phyloP scores from a whole-genome alignment of 2,113 vertebrate genomes.

The Tinamus guttatus region DNA sequence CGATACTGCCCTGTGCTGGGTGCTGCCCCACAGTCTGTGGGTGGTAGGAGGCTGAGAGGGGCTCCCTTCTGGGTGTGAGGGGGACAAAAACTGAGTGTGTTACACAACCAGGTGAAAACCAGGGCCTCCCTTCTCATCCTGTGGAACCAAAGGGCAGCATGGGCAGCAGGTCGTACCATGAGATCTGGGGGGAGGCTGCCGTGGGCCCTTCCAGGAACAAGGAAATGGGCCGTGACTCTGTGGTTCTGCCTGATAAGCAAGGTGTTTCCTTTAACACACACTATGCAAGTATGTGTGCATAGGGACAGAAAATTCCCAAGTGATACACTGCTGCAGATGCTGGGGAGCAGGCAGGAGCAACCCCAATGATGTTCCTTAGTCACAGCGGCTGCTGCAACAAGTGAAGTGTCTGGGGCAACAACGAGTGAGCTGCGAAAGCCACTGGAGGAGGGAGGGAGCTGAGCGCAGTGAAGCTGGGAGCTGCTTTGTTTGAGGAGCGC shows the following conservation, averaged over 20 bases:
- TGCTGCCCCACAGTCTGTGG: neutral
- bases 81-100: neutral
- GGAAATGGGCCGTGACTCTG: fast-evolving
- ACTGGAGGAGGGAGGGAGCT: neutral
- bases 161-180: neutral
- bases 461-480: neutral
- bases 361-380: neutral
- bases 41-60: neutral
- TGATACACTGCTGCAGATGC: neutral
- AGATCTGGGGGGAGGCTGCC: neutral
- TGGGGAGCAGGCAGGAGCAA: fast-evolving
- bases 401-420: neutral
- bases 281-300: neutral
- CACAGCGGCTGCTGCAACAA: neutral
- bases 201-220: neutral
- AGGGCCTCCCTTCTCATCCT: neutral
- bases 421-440: neutral
- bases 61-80: neutral
- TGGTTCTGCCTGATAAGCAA: neutral
- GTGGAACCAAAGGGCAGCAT: neutral
- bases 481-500: neutral
- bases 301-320: neutral
- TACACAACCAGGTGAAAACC: neutral
- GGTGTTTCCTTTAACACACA: neutral
- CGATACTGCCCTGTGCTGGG: neutral